Evolutionary conservation across 2,888 invertebrate genomes (phyloP).

Genomic region (Serrognathus titanus): DNA sequence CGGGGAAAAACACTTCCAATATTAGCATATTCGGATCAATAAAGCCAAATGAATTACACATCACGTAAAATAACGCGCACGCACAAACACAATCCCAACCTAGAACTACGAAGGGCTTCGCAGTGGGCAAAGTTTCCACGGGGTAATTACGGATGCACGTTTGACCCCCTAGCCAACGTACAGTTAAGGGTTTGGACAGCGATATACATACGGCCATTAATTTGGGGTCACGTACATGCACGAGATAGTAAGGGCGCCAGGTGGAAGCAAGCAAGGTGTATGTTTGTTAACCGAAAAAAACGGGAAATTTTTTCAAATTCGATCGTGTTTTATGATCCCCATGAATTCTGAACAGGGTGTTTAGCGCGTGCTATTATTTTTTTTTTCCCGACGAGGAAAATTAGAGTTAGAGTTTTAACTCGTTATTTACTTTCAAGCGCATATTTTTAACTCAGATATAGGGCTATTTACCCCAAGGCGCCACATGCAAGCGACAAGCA

Average conservation of each 20-base stretch:
- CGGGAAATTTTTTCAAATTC: too few relatives aligned
- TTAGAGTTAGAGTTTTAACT: too few relatives aligned
- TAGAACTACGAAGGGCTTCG: not conserved
- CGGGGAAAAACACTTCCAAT: not conserved
- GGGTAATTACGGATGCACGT: constrained; percentile 3
- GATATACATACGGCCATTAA: not conserved
- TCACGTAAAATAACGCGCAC: constrained; percentile 25
- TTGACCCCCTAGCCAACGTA: not conserved
- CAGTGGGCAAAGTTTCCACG: constrained; percentile 1
- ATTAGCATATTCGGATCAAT: constrained; percentile 29
- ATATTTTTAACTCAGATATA: too few relatives aligned
- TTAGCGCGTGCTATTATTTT: too few relatives aligned
- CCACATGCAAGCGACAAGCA: too few relatives aligned
- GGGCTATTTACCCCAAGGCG: too few relatives aligned
- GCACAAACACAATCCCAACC: constrained; percentile 15
- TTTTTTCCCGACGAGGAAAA: too few relatives aligned
- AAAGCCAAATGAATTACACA: constrained; percentile 29
- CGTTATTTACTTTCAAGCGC: too few relatives aligned
- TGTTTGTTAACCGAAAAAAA: not conserved
- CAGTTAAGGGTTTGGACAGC: not conserved
- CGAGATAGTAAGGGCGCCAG: not conserved
- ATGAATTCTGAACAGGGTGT: too few relatives aligned
- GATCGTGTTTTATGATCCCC: too few relatives aligned
- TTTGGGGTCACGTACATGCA: not conserved
- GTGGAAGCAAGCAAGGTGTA: not conserved